Base-by-base conservation (phyloP, 2,113 vertebrate genomes). In the Malurus melanocephalus region DNA sequence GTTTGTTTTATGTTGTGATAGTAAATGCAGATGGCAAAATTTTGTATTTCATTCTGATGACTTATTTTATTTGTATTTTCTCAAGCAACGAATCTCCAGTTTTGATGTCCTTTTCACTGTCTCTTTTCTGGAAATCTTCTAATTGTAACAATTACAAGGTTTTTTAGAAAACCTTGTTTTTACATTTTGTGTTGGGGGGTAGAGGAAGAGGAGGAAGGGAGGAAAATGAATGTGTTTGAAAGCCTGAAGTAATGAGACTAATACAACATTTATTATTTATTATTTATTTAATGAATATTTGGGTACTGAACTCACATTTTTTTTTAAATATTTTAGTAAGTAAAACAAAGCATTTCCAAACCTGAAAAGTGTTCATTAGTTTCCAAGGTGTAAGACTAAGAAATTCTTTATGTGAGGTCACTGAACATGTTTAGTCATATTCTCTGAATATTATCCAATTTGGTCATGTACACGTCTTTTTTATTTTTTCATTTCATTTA, bases 401-500 rank as follows among this genome's bases (percentile, higher is more conserved):
- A 61, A 84, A 66, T 85, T 85, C 17, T 32, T 65, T 43, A 32
- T 40, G 7, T 32, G 20, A 84, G 6, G 12, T 81, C 71, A 65
- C 33, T 49, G 66, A 72, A 19, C 18, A 14, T 66, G n/a, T 13
- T 79, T 79, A 73, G 26, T 59, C 33, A 60, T 77, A 35, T 16
- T 64, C 22, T 45, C 52, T 77, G 76, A 73, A 62, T 66, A n/a
- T 33, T 81, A 43, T 85, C 33, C 38, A 65, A 3, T 87, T 87
- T 68, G 35, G 24, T 84, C 61, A 48, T 30, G 26, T 52, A 40
- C 6, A 18, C 11, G 13, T 26, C 23, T 53, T 48, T 52, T 48
- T 65, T 45, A 45, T 56, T 88, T 72, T 83, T 62, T 16, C 68
- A 66, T 77, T 74, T 65, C 49, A 53, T 75, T 79, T 87, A 72